A percentile compares a stretch with the other conserved stretches of the same genome.
phyloP scores from a whole-genome alignment of 2,797 vertebrate species.

The Nannoperca obscura region DNA sequence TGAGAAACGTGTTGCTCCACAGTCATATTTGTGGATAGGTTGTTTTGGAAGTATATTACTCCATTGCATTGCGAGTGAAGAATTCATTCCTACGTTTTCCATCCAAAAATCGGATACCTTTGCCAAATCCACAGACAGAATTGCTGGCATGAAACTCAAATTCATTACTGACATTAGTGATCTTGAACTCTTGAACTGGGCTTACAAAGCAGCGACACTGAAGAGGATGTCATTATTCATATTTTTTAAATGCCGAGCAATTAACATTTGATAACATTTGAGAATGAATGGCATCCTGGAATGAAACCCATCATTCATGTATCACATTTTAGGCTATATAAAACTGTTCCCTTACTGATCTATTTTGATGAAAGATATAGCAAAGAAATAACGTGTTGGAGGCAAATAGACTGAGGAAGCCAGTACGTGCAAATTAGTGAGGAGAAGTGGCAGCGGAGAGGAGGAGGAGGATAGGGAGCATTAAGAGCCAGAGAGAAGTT shows the following conservation, averaged over 20 bases:
- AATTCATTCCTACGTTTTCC: not conserved
- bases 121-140: slow-evolving; percentile 10
- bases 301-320: slow-evolving; percentile 57
- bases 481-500: slow-evolving; percentile 58
- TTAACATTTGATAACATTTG: slow-evolving; percentile 65
- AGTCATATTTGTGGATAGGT: slow-evolving; percentile 3
- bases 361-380: slow-evolving; percentile 56
- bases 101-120: slow-evolving; percentile 12
- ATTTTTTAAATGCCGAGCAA: slow-evolving; percentile 56
- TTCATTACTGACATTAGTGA: slow-evolving; percentile 41
- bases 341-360: slow-evolving; percentile 45
- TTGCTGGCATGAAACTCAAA: slow-evolving; percentile 39
- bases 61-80: not conserved
- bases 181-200: slow-evolving; percentile 53
- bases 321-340: slow-evolving; percentile 49
- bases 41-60: not conserved
- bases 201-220: slow-evolving; percentile 47
- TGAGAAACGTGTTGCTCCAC: slow-evolving; percentile 19
- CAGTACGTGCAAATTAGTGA: slow-evolving; percentile 56
- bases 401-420: slow-evolving; percentile 38
- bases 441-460: slow-evolving; percentile 22
- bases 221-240: slow-evolving; percentile 59
- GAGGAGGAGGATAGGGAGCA: slow-evolving; percentile 17
- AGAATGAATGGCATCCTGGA: slow-evolving; percentile 49
- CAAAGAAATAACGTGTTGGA: slow-evolving; percentile 29